Percentiles rank a stretch among this genome's conserved stretches.
phyloP scores from a whole-genome alignment of 2,888 invertebrate species.

The Drosophila cracens region DNA sequence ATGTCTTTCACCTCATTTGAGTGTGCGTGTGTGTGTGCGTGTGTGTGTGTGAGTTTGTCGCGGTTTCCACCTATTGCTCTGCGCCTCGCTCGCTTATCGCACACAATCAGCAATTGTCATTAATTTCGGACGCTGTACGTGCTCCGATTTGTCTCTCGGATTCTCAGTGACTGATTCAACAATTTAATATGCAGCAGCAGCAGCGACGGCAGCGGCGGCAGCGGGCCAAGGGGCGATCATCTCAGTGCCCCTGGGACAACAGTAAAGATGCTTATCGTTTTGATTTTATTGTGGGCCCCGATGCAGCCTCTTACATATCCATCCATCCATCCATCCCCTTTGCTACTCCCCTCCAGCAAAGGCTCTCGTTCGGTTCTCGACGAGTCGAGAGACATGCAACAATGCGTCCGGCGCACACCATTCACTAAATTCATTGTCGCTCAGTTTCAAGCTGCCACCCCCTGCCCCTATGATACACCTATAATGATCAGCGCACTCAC shows the following conservation, averaged over 20 bases:
- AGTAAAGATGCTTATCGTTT: constrained; percentile 66
- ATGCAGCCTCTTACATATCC: constrained; percentile 44
- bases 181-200: constrained; percentile 83
- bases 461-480: constrained; percentile 4
- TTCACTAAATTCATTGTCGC: constrained; percentile 51
- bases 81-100: constrained; percentile 65
- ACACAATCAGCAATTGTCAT: constrained; percentile 81
- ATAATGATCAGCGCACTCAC: background rate
- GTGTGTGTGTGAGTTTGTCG: constrained; percentile 47
- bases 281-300: constrained; percentile 71
- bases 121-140: constrained; percentile 81
- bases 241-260: constrained; percentile 56
- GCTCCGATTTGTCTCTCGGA: constrained; percentile 79
- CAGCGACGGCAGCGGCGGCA: background rate
- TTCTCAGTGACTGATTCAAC: constrained; percentile 69
- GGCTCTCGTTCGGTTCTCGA: background rate
- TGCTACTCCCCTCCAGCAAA: constrained; percentile 6
- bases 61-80: constrained; percentile 64
- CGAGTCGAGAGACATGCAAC: constrained; percentile 58
- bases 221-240: constrained; percentile 41
- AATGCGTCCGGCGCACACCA: constrained; percentile 53
- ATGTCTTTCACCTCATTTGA: constrained; percentile 51
- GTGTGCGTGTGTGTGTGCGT: background rate
- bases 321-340: constrained; percentile 18
- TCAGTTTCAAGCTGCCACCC: constrained; percentile 6